These are phyloP conservation scores for Alethe diademata DNA, from an alignment of 2,113 vertebrate species.

Conservation along the genomic window DNA sequence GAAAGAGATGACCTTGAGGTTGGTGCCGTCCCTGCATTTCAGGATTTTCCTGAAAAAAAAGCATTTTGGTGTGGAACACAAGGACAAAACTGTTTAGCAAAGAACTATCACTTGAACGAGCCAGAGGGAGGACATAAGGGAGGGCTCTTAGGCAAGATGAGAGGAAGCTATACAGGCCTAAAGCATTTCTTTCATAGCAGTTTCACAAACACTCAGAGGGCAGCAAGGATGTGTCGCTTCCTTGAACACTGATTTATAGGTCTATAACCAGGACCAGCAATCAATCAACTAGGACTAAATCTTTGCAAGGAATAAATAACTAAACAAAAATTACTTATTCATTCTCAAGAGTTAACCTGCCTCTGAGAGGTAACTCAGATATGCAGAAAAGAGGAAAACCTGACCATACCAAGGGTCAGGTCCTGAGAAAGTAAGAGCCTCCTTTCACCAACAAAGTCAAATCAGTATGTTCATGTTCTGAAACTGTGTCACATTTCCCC, in stretches of 20 bases:
- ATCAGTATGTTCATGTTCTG: background rate
- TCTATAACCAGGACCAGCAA: background rate
- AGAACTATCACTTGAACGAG: background rate
- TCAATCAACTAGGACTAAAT: background rate
- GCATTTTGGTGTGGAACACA: background rate
- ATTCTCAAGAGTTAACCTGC: background rate
- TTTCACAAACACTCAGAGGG: background rate
- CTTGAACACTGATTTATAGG: background rate
- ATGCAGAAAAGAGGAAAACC: background rate
- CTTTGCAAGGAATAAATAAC: background rate
- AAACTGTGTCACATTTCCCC: background rate
- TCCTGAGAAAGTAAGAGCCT: background rate
- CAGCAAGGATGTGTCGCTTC: background rate
- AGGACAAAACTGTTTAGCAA: background rate
- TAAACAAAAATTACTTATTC: background rate
- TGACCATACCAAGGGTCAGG: background rate
- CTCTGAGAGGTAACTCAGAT: background rate
- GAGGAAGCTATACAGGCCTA: background rate
- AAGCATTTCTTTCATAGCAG: background rate
- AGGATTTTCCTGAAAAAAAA: background rate
- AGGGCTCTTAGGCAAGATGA: background rate
- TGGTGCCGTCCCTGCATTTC: accelerated
- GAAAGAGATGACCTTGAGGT: background rate
- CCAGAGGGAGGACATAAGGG: background rate
- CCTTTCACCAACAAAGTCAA: background rate